Evolutionary conservation across 2,797 vertebrate species (phyloP).

Genomic region (Gouania willdenowi): DNA sequence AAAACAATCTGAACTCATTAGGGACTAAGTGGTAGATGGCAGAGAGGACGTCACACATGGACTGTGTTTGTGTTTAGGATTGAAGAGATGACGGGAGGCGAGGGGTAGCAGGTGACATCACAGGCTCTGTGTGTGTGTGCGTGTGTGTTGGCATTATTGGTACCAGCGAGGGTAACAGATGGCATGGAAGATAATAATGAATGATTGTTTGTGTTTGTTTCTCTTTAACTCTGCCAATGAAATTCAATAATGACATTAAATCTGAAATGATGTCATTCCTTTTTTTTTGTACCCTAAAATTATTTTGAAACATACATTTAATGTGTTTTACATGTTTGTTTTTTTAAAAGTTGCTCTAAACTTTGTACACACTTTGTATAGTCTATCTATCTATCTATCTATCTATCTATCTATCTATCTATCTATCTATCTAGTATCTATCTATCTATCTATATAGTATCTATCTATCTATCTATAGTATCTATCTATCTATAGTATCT

Average conservation of each 20-base stretch:
- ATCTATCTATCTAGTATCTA: too few species aligned
- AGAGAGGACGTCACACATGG: slow-evolving; percentile 55
- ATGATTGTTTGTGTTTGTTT: slow-evolving; percentile 28
- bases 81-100: slow-evolving; percentile 43
- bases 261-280: slow-evolving; percentile 2
- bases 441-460: too few species aligned
- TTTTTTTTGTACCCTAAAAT: slow-evolving; percentile 5
- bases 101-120: slow-evolving; percentile 48
- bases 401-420: too few species aligned
- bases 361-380: neutral
- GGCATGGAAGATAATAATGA: slow-evolving; percentile 38
- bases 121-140: slow-evolving; percentile 30
- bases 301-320: too few species aligned
- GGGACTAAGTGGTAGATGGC: slow-evolving; percentile 59
- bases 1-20: slow-evolving; percentile 66
- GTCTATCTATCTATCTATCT: too few species aligned
- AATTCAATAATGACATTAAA: slow-evolving; percentile 20
- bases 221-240: slow-evolving; percentile 29
- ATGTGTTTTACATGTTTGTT: slow-evolving; percentile 7
- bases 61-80: slow-evolving; percentile 49
- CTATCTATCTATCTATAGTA: too few species aligned
- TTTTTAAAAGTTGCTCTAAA: neutral
- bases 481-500: too few species aligned
- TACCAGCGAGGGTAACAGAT: slow-evolving; percentile 49
- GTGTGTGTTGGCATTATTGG: slow-evolving; percentile 31